Evolutionary conservation across 2,888 invertebrate species (phyloP), one percentile per base, ranked within the genome.

Genomic region (Myopa tessellatipennis): DNA sequence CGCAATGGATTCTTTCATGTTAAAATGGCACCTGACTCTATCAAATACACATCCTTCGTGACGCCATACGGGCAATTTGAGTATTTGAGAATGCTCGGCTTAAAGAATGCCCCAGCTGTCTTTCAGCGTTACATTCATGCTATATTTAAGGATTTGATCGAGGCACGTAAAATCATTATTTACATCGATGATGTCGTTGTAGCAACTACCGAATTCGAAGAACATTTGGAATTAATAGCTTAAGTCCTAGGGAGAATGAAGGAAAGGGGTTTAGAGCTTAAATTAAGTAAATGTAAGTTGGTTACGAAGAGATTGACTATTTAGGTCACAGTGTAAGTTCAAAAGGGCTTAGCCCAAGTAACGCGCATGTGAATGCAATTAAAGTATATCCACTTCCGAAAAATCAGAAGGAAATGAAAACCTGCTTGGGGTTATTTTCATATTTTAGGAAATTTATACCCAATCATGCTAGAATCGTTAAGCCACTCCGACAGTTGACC

Each of bases 211-310:
- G 79, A 79, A 65, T 34, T 38, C 45, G 34, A 38, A 55, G 74
- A 68, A 81, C 81, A 14, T 82, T 82, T 61, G 80, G 80, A 4
- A 71, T 80, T 5, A 78, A 76, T 26, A 81, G 34, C 34, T 10
- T 65, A 34, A n/a, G n/a, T n/a, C n/a, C n/a, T n/a, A n/a, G 16
- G 78, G n/a, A 80, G 79, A 67, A 12, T 79, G n/a, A 16, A 60
- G 50, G 40, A 5, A 58, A 65, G n/a, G n/a, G n/a, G n/a, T n/a
- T n/a, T n/a, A n/a, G n/a, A n/a, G n/a, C n/a, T n/a, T n/a, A n/a
- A n/a, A n/a, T n/a, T n/a, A n/a, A n/a, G n/a, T n/a, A n/a, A n/a
- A n/a, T n/a, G n/a, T n/a, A n/a, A n/a, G n/a, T n/a, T n/a, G n/a
- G n/a, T n/a, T n/a, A n/a, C n/a, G n/a, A n/a, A n/a, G n/a, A n/a